Evolutionary conservation across 2,888 invertebrate species (phyloP).

Genomic region (Capitulum mitella): DNA sequence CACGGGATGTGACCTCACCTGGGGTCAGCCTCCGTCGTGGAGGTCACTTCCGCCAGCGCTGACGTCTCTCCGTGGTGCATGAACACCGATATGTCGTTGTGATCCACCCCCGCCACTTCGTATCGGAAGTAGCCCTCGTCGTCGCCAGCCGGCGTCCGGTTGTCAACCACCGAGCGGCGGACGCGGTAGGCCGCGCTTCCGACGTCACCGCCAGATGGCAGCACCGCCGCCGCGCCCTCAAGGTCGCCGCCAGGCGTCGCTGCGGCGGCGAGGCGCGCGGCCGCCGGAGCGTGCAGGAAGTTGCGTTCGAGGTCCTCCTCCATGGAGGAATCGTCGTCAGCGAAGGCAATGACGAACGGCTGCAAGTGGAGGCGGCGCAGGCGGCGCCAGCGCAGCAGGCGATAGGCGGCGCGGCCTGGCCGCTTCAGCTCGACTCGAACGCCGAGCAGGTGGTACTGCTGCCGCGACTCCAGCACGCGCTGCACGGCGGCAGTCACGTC

Average conservation of each 20-base stretch:
- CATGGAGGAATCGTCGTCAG: slow-evolving; percentile 30
- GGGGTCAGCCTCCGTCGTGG: background rate
- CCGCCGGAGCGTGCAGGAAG: slow-evolving; percentile 31
- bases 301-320: slow-evolving; percentile 32
- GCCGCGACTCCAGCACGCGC: slow-evolving; percentile 25
- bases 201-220: background rate
- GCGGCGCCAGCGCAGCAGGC: background rate
- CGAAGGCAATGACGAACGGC: slow-evolving; percentile 29
- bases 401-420: background rate
- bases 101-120: background rate
- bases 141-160: background rate
- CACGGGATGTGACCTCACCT: too few relatives aligned
- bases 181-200: background rate
- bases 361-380: slow-evolving; percentile 28
- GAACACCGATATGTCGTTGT: background rate
- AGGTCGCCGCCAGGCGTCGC: background rate
- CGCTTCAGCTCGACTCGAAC: background rate
- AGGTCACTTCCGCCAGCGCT: background rate
- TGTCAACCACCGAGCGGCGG: background rate
- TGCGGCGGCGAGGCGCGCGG: too few relatives aligned
- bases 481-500: slow-evolving; percentile 28
- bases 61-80: background rate
- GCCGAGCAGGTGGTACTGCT: background rate
- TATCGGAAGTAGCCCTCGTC: background rate
- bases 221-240: background rate